A percentile compares a stretch with the other conserved stretches of the same genome.
Evolutionary conservation across 2,888 invertebrate genomes (phyloP).

Genomic region (Macaria notata): DNA sequence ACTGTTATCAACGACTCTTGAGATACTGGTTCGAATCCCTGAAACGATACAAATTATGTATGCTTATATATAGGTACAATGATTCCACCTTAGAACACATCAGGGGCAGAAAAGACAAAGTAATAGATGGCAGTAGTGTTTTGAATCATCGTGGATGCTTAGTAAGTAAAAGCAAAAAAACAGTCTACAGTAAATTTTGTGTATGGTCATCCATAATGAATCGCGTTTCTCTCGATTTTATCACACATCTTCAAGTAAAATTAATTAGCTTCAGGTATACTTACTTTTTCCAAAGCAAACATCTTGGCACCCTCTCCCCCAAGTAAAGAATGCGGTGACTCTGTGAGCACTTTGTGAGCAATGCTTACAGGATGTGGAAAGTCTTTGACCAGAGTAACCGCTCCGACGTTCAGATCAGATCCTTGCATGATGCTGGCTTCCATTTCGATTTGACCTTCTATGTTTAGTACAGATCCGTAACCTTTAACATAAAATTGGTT

Average conservation of each 20-base stretch:
- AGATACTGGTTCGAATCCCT: slow-evolving; percentile 84
- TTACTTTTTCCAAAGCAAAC: slow-evolving; percentile 84
- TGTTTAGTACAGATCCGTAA: slow-evolving; percentile 90
- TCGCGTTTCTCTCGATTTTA: neutral
- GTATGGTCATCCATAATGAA: too few relatives aligned
- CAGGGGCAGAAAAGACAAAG: neutral
- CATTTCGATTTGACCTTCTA: slow-evolving; percentile 91
- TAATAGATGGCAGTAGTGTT: neutral
- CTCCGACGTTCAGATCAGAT: slow-evolving; percentile 85
- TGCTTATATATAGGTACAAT: too few relatives aligned
- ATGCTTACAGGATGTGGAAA: slow-evolving; percentile 90
- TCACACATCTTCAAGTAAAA: neutral
- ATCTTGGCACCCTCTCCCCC: slow-evolving; percentile 88
- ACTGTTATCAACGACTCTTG: slow-evolving; percentile 86
- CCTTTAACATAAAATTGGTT: slow-evolving; percentile 40
- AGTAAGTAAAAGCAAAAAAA: neutral
- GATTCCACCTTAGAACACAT: too few relatives aligned
- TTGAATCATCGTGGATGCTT: neutral
- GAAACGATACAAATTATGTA: slow-evolving; percentile 11
- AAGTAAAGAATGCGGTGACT: slow-evolving; percentile 87
- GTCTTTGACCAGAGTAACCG: slow-evolving; percentile 88
- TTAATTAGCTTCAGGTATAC: neutral
- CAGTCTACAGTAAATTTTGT: neutral
- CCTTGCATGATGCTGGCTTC: slow-evolving; percentile 94
- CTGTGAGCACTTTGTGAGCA: slow-evolving; percentile 89